Evolutionary conservation across 2,113 vertebrate species (phyloP).

Genomic region (Chaenogobius annularis): DNA sequence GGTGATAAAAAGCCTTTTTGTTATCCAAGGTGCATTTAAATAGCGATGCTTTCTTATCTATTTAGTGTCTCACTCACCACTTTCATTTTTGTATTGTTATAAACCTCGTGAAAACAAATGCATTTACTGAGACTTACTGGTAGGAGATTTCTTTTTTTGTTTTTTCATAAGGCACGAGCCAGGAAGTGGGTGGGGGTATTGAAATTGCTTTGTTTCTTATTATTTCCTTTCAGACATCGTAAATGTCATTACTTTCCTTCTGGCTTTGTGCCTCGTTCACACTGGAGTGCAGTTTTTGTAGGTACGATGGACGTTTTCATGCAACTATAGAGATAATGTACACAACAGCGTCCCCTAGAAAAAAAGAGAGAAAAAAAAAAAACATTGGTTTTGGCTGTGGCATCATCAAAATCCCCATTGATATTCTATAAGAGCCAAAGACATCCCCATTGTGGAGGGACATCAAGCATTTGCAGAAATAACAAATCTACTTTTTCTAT

Average conservation of each 20-base stretch:
- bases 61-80: not conserved
- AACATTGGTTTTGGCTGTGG: too few relatives aligned
- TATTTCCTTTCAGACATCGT: not conserved
- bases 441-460: not conserved
- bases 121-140: not conserved
- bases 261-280: not conserved
- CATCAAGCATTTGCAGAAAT: not conserved
- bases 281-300: not conserved
- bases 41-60: constrained; percentile 28
- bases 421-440: not conserved
- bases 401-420: too few relatives aligned
- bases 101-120: constrained; percentile 24
- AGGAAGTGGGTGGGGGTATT: not conserved
- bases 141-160: not conserved
- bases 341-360: not conserved
- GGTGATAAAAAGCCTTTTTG: constrained; percentile 46
- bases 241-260: not conserved
- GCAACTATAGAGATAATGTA: not conserved
- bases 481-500: not conserved
- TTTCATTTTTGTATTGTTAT: constrained; percentile 43
- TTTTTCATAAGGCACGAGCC: not conserved
- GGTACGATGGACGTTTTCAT: too few relatives aligned
- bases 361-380: not conserved
- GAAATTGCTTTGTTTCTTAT: not conserved
- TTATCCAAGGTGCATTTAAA: constrained; percentile 33